A percentile compares a stretch with the other conserved stretches of the same genome.
These are phyloP conservation scores for Gracilinanus agilis DNA, from an alignment of 2,113 vertebrate species.

Conservation along the genomic window DNA sequence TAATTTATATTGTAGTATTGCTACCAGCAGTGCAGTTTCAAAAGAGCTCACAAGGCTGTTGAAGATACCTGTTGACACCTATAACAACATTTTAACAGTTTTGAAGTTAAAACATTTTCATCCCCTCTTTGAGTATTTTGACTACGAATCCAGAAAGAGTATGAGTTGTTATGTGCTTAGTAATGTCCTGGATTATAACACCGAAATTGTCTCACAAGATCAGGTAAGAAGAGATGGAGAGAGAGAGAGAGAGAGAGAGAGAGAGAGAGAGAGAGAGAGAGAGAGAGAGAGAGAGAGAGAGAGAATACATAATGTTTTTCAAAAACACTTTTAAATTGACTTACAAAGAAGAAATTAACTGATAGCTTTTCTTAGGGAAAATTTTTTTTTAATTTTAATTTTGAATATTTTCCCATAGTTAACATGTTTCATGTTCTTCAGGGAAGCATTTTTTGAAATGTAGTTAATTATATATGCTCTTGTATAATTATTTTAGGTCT, in stretches of 20 bases:
- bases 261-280: background rate
- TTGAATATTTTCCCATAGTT: no score
- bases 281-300: background rate
- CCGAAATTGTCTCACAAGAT: conserved; percentile 95
- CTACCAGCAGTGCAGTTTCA: conserved; percentile 98
- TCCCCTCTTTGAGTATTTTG: conserved; percentile 98
- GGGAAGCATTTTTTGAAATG: background rate
- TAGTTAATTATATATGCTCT: background rate
- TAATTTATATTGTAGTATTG: conserved; percentile 88
- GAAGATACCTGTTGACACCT: conserved; percentile 98
- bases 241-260: background rate
- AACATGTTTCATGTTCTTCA: no score
- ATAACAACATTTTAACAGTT: conserved; percentile 97
- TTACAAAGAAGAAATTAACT: background rate
- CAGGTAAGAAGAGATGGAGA: conserved; percentile 88
- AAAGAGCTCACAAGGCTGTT: conserved; percentile 97
- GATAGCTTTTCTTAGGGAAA: background rate
- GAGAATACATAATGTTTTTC: background rate
- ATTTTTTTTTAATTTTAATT: no score
- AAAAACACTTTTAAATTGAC: background rate
- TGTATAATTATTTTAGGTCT: conserved; percentile 19
- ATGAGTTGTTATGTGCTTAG: conserved; percentile 99
- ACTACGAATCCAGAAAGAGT: conserved; percentile 97
- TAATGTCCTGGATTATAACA: conserved; percentile 97
- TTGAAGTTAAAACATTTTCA: conserved; percentile 98